Evolutionary conservation across 2,888 invertebrate species (phyloP).

Genomic region (Fragum sueziense): DNA sequence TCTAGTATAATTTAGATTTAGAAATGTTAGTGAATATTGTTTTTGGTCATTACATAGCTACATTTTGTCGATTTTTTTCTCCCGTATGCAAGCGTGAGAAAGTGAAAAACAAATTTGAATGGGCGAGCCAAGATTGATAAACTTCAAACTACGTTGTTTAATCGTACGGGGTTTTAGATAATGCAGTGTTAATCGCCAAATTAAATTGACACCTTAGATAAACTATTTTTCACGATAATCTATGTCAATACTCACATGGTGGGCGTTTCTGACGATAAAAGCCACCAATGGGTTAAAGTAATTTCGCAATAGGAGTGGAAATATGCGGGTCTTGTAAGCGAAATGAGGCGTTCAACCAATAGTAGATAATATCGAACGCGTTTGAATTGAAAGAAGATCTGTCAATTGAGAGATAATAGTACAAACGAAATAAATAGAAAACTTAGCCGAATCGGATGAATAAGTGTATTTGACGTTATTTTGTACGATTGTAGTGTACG

Average conservation of each 20-base stretch:
- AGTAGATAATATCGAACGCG: background rate
- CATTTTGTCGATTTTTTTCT: too few relatives aligned
- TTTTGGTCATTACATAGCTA: too few relatives aligned
- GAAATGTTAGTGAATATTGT: too few relatives aligned
- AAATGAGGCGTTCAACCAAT: background rate
- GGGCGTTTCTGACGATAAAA: background rate
- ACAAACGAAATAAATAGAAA: constrained; percentile 8
- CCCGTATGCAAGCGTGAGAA: too few relatives aligned
- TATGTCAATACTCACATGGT: background rate
- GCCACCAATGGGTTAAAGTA: background rate
- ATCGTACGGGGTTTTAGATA: background rate
- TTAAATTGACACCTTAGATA: background rate
- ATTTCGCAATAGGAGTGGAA: background rate
- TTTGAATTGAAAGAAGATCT: background rate
- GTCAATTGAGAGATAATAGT: constrained; percentile 20
- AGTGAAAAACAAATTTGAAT: too few relatives aligned
- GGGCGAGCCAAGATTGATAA: too few relatives aligned
- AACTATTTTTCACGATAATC: background rate
- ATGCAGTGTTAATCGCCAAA: background rate
- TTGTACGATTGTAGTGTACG: background rate
- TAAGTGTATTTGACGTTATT: constrained; percentile 2
- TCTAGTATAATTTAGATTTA: too few relatives aligned
- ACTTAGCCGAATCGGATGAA: constrained; percentile 14
- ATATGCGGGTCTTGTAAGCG: background rate
- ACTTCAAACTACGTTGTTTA: too few relatives aligned